Evolutionary conservation across 35 echinoderm and acorn worm genomes (phyloP).

Genomic region (Lytechinus variegatus): DNA sequence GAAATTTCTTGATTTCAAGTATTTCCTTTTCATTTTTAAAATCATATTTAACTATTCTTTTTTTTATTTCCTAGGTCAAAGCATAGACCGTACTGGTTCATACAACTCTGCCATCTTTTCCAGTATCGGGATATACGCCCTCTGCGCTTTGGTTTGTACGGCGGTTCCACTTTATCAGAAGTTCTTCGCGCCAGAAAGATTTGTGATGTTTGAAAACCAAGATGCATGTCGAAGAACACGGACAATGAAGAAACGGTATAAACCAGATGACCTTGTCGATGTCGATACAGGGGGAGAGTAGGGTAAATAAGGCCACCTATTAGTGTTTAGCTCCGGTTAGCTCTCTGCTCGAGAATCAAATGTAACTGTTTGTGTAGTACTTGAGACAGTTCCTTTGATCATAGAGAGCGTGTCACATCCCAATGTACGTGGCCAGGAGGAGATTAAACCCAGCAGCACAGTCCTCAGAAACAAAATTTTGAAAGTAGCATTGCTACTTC

Average conservation of each 20-base stretch:
- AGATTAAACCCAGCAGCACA: too few species aligned
- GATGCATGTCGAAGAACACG: not conserved
- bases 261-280: not conserved
- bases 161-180: not conserved
- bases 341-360: too few species aligned
- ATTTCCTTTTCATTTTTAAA: not conserved
- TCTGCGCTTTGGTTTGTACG: not conserved
- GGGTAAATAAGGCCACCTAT: too few species aligned
- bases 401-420: too few species aligned
- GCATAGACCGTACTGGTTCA: not conserved
- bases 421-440: too few species aligned
- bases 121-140: not conserved
- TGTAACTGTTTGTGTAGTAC: too few species aligned
- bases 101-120: not conserved
- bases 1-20: not conserved
- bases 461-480: too few species aligned
- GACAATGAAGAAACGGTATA: not conserved
- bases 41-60: not conserved
- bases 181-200: not conserved
- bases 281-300: not conserved
- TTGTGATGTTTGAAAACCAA: not conserved
- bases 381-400: too few species aligned
- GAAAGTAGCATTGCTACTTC: too few species aligned
- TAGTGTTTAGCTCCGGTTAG: too few species aligned
- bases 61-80: not conserved